Conservation (phyloP, 2,888 invertebrate species). For the Melipona beecheii region DNA sequence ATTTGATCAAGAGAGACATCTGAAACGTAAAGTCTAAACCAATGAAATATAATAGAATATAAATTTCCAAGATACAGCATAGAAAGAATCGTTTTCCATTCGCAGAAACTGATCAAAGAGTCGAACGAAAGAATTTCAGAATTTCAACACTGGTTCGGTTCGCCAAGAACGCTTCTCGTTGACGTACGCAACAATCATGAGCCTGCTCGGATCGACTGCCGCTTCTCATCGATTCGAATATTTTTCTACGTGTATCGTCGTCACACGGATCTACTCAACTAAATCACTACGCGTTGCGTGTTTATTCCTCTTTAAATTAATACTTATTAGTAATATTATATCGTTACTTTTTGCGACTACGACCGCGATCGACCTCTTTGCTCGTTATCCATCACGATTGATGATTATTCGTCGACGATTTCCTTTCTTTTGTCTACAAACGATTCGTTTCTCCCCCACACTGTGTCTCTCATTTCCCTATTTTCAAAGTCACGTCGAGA, state of each 20-base stretch:
- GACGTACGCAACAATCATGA: slow-evolving; percentile 10
- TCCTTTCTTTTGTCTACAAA: slow-evolving; percentile 3
- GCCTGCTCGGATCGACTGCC: slow-evolving; percentile 26
- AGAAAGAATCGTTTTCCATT: neutral
- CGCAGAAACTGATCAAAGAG: neutral
- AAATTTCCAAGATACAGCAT: neutral
- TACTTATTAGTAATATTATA: slow-evolving; percentile 22
- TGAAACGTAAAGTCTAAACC: neutral
- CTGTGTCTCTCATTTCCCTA: neutral
- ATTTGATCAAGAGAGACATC: too few relatives aligned
- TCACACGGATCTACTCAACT: slow-evolving; percentile 29
- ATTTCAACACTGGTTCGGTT: slow-evolving; percentile 19
- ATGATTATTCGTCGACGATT: slow-evolving; percentile 58
- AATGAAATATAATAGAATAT: neutral
- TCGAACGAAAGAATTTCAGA: neutral
- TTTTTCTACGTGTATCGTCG: slow-evolving; percentile 18
- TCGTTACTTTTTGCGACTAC: slow-evolving; percentile 16
- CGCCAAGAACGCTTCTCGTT: neutral
- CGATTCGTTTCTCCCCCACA: neutral
- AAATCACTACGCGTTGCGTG: slow-evolving; percentile 42
- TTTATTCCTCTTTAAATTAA: slow-evolving; percentile 19
- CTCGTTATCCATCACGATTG: slow-evolving; percentile 39
- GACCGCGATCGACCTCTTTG: slow-evolving; percentile 28
- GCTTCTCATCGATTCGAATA: slow-evolving; percentile 28
- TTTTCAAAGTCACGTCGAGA: slow-evolving; percentile 19